Percentiles rank a stretch among this genome's conserved stretches.
Conservation (phyloP, 2,888 invertebrate species). For the Parnassius glacialis region DNA sequence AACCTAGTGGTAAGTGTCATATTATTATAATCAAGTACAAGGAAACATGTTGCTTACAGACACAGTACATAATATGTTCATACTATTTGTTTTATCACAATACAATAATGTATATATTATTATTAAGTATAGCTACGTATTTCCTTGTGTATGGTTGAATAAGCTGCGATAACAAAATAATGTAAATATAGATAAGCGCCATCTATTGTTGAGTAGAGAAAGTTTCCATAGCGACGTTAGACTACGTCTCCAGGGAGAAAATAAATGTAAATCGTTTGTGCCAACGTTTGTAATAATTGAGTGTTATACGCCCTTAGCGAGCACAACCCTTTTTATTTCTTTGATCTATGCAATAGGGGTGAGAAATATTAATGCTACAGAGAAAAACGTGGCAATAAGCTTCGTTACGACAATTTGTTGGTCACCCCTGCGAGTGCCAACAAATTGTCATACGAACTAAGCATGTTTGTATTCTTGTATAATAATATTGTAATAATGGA, state of each 20-base stretch:
- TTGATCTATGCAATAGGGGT: constrained; percentile 76
- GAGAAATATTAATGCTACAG: constrained; percentile 72
- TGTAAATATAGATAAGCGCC: constrained; percentile 70
- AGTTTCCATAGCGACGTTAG: constrained; percentile 40
- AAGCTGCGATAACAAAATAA: constrained; percentile 43
- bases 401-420: constrained; percentile 74
- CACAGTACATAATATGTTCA: constrained; percentile 33
- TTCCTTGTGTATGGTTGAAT: constrained; percentile 56
- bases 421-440: constrained; percentile 54
- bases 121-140: constrained; percentile 37
- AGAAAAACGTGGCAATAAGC: constrained; percentile 68
- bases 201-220: constrained; percentile 69
- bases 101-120: constrained; percentile 31
- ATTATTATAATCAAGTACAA: constrained; percentile 48
- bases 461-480: constrained; percentile 70
- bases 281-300: constrained; percentile 77
- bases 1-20: constrained; percentile 61
- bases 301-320: constrained; percentile 69
- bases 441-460: constrained; percentile 68
- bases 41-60: constrained; percentile 46
- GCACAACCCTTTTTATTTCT: constrained; percentile 73
- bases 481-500: constrained; percentile 58
- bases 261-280: constrained; percentile 75
- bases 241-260: constrained; percentile 40
- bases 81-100: constrained; percentile 32